These are phyloP conservation scores for Uromys caudimaculatus DNA, from an alignment of 2,797 vertebrate genomes.

Conservation along the genomic window DNA sequence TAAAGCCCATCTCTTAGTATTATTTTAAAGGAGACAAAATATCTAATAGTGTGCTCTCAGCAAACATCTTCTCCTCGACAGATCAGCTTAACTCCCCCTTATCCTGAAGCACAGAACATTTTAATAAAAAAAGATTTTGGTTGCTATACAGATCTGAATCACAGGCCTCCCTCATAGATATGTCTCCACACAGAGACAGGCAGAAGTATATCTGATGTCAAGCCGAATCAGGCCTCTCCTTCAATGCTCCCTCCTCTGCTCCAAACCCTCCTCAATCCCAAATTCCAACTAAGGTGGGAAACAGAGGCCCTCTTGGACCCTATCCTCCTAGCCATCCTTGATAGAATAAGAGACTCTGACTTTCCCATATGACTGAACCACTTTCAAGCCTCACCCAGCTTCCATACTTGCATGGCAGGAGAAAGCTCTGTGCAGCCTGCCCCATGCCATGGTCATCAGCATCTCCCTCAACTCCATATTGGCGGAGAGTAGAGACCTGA, in stretches of 20 bases:
- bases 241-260: background rate
- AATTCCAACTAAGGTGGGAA: background rate
- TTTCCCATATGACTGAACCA: background rate
- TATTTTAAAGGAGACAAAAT: conserved; percentile 83
- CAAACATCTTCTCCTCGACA: conserved; percentile 75
- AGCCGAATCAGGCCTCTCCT: background rate
- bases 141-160: conserved; percentile 38
- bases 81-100: conserved; percentile 77
- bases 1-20: conserved; percentile 81
- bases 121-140: conserved; percentile 83
- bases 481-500: accelerated
- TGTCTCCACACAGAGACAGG: conserved; percentile 19
- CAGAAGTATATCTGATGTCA: background rate
- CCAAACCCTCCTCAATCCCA: background rate
- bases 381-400: accelerated
- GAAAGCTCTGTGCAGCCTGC: background rate
- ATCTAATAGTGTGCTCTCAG: conserved; percentile 79
- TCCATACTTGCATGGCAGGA: accelerated
- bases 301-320: background rate
- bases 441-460: accelerated
- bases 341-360: background rate
- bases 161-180: background rate
- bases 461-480: background rate
- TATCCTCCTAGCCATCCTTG: background rate
- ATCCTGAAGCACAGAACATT: conserved; percentile 78